Conservation (phyloP, 2,113 vertebrate species). For the Pygoscelis antarcticus region DNA sequence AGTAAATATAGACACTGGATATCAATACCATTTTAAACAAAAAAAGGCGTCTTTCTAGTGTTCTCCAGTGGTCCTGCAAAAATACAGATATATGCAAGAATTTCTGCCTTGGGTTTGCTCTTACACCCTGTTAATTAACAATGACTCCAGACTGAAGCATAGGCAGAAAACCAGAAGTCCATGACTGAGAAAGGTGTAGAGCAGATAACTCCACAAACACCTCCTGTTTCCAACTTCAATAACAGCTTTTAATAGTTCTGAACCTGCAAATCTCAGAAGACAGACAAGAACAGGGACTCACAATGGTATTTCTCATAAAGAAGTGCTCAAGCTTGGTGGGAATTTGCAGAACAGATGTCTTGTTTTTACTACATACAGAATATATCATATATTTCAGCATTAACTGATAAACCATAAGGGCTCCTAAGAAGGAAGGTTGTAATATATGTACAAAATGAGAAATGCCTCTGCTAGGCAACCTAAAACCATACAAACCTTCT, state of each 20-base stretch:
- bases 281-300: background rate
- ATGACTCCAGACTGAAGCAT: background rate
- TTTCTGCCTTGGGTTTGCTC: background rate
- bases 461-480: background rate
- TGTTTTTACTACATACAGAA: background rate
- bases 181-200: background rate
- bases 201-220: background rate
- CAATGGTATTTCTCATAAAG: background rate
- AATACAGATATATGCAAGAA: background rate
- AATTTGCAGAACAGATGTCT: background rate
- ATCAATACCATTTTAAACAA: background rate
- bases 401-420: background rate
- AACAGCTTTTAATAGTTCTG: background rate
- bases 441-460: background rate
- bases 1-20: background rate
- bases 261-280: background rate
- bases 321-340: rapidly evolving
- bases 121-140: background rate
- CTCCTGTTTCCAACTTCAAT: background rate
- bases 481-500: slow-evolving; percentile 81
- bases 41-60: background rate
- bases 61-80: background rate
- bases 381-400: rapidly evolving
- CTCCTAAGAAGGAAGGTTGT: background rate
- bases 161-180: background rate